Base-by-base conservation (phyloP, 2,797 vertebrate species). In the Galagoides demidoff region DNA sequence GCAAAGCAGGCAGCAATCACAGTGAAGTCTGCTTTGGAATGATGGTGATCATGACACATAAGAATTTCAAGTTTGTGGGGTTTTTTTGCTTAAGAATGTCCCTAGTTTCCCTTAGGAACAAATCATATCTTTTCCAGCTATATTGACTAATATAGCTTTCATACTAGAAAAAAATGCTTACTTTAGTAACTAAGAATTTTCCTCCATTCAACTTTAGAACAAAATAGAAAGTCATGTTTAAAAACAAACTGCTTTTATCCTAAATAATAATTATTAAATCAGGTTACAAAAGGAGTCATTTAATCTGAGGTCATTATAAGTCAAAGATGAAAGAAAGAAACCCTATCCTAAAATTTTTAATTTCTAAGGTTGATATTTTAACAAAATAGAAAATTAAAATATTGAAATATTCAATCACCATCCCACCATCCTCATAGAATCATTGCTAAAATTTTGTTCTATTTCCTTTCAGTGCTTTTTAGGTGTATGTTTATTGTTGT, bases 241-340 rank as follows among this genome's bases (percentile, higher is more conserved):
- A 86, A 90, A 52, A 39, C 49, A 27, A 49, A 90, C 4, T 73
- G 8, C 66, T 29, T 93, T 61, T 82, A 86, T 25, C 39, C 63
- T 68, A 95, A 85, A 31, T 55, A 81, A 66, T 90, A 43, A 86
- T 29, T 43, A 55, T 34, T 61, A 76, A 23, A 39, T 82, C 39
- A 31, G 10, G 61, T 90, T 89, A 79, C 10, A 89, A n/a, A 85
- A 66, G 23, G 37, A 85, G 79, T 31, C 29, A 85, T 68, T 73
- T 59, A 93, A 95, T 73, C 10, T 22, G 27, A 77, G 27, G 61
- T 79, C 64, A 92, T 34, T 59, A 74, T 20, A 89, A 66, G 93
- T 66, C 16, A 85, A 13, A 19, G 22, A 90, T 59, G 11, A n/a
- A 59, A 74, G n/a, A 78, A 93, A 73, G 29, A 92, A 92, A 85